Conservation (phyloP, 2,797 vertebrate genomes). For the Emys orbicularis region DNA sequence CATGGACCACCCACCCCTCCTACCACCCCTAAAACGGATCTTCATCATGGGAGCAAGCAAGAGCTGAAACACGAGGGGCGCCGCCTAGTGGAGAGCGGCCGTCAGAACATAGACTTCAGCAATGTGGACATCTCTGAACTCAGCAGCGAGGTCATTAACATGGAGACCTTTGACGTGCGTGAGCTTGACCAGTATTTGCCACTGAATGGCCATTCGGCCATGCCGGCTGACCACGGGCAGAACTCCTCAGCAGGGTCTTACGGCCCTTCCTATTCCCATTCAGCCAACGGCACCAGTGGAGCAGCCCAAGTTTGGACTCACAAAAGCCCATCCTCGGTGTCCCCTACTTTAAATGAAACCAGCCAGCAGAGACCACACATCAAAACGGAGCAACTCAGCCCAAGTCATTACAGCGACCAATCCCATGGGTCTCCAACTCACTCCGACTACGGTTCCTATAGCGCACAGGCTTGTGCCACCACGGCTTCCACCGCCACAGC, state of each 20-base stretch:
- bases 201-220: conserved; percentile 88
- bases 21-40: conserved; percentile 95
- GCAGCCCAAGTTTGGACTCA: conserved; percentile 87
- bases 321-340: conserved; percentile 83
- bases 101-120: conserved; percentile 99
- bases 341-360: conserved; percentile 77
- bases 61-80: conserved; percentile 94
- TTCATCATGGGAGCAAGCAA: conserved; percentile 90
- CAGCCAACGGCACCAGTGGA: conserved; percentile 79
- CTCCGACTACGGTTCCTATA: conserved; percentile 89
- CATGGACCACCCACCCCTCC: conserved; percentile 96
- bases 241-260: conserved; percentile 70
- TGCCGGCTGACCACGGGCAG: conserved; percentile 86
- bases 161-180: conserved; percentile 96
- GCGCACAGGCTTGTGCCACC: conserved; percentile 87
- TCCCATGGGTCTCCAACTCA: conserved; percentile 90
- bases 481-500: conserved; percentile 80
- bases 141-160: conserved; percentile 98
- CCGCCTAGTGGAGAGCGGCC: conserved; percentile 88
- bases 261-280: conserved; percentile 81
- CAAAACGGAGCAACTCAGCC: conserved; percentile 97
- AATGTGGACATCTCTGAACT: conserved; percentile 99
- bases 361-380: conserved; percentile 92
- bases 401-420: conserved; percentile 92
- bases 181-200: conserved; percentile 99